A percentile compares a stretch with the other conserved stretches of the same genome.
Evolutionary conservation across 2,888 invertebrate genomes (phyloP).

Genomic region (Coelopa pilipes): DNA sequence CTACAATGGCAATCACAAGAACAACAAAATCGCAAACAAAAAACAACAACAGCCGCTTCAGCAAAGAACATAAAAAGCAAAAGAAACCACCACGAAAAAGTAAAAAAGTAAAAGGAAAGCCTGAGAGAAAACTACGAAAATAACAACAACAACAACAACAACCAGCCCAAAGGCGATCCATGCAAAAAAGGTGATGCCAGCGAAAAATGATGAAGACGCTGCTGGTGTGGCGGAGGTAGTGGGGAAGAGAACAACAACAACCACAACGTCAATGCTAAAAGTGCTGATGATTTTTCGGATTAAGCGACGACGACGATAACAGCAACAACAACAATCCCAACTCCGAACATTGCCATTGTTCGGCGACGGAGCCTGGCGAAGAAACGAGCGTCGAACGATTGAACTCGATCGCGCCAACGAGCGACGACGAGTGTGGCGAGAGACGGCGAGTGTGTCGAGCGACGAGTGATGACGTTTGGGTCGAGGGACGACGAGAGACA

Average conservation of each 20-base stretch:
- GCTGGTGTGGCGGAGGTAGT: neutral
- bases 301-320: conserved; percentile 3
- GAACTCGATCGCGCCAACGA: neutral
- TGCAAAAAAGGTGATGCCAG: conserved; percentile 6
- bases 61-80: neutral
- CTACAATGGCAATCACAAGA: neutral
- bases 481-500: too few species aligned
- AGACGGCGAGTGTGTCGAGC: too few species aligned
- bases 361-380: neutral
- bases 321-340: neutral
- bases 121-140: neutral
- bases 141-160: neutral
- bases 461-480: too few species aligned
- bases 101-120: too few species aligned
- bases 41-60: neutral
- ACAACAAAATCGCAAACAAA: neutral
- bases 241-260: neutral
- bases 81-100: neutral
- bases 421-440: too few species aligned
- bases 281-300: conserved; percentile 8
- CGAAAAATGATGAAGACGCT: conserved; percentile 19
- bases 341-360: neutral
- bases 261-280: neutral
- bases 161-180: neutral
- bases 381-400: neutral